These are phyloP conservation scores for Polyploca ridens DNA, from an alignment of 2,888 invertebrate genomes.

Conservation along the genomic window DNA sequence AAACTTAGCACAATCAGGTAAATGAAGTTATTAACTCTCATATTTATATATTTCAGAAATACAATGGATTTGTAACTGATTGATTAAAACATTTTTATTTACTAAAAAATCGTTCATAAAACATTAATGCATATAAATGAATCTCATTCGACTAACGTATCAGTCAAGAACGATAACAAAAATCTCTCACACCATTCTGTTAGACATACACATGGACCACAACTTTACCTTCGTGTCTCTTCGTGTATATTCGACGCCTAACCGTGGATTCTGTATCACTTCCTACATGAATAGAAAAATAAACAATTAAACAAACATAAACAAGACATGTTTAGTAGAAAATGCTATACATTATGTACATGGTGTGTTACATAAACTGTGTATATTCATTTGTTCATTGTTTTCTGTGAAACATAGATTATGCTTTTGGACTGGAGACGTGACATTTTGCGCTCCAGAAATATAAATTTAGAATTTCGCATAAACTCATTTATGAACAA, in stretches of 20 bases:
- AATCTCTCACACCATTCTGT: constrained; percentile 50
- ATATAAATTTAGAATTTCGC: no score
- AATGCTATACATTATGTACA: constrained; percentile 79
- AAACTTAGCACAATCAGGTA: no score
- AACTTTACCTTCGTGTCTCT: constrained; percentile 75
- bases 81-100: no score
- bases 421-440: neutral
- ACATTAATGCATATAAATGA: neutral
- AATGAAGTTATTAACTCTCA: no score
- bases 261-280: constrained; percentile 50
- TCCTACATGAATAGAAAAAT: constrained; percentile 65
- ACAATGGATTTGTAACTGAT: no score
- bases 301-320: constrained; percentile 29
- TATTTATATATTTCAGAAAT: no score
- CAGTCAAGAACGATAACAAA: constrained; percentile 38
- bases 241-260: constrained; percentile 63
- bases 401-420: constrained; percentile 18
- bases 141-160: neutral
- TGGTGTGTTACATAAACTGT: constrained; percentile 47
- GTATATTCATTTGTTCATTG: constrained; percentile 43
- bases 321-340: constrained; percentile 27
- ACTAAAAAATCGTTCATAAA: neutral
- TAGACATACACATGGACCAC: constrained; percentile 16
- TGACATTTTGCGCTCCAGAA: neutral
- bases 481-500: neutral